A percentile compares a stretch with the other conserved stretches of the same genome.
Evolutionary conservation across 2,888 invertebrate species (phyloP).

Genomic region (Acleris holmiana): DNA sequence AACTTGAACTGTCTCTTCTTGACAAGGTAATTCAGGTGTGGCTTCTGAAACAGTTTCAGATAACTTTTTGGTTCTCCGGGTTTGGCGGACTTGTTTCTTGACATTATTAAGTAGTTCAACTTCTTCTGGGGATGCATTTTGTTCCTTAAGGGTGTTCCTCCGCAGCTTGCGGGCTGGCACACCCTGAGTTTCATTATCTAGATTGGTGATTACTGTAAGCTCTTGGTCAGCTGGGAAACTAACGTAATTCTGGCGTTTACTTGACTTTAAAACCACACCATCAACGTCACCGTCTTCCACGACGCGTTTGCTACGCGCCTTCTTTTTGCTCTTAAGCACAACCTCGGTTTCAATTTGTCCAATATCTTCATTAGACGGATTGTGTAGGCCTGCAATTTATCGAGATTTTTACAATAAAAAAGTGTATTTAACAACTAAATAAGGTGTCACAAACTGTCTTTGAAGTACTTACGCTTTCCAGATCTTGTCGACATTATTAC

Average conservation of each 20-base stretch:
- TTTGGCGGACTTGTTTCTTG: conserved; percentile 49
- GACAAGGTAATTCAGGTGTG: conserved; percentile 9
- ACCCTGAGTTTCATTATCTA: conserved; percentile 39
- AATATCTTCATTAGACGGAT: conserved; percentile 50
- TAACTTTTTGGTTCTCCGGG: conserved; percentile 55
- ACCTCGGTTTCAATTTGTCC: conserved; percentile 41
- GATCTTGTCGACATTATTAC: conserved; percentile 73
- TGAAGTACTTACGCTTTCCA: conserved; percentile 68
- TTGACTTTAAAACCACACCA: conserved; percentile 46
- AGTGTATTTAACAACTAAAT: background rate
- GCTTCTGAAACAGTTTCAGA: conserved; percentile 43
- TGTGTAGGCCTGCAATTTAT: conserved; percentile 64
- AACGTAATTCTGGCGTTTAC: conserved; percentile 67
- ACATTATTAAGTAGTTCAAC: conserved; percentile 40
- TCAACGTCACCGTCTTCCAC: conserved; percentile 56
- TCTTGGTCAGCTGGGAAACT: conserved; percentile 64
- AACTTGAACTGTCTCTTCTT: conserved; percentile 41
- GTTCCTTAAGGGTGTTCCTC: conserved; percentile 59
- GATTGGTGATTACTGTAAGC: conserved; percentile 32
- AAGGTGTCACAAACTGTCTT: conserved; percentile 9
- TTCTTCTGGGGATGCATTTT: conserved; percentile 45
- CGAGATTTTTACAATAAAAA: background rate
- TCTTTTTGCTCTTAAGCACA: conserved; percentile 54
- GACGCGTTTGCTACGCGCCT: conserved; percentile 57
- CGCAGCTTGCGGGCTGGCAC: conserved; percentile 47